Conservation (phyloP, 1,140 invertebrate genomes). For the Drosophila takahashii region DNA sequence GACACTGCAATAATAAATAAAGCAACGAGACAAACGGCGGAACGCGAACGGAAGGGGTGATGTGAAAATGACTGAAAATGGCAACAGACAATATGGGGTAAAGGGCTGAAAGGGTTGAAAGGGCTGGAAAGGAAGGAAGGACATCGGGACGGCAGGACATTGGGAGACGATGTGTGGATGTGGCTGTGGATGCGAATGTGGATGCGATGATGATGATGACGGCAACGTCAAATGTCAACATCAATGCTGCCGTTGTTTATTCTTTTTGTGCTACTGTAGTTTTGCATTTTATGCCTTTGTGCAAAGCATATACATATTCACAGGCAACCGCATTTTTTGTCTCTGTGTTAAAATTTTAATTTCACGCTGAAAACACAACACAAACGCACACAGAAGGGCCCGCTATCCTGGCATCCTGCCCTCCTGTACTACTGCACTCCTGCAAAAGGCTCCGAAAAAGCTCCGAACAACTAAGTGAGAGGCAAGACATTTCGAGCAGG, state of each 20-base stretch:
- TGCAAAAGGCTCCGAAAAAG: not conserved
- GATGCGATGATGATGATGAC: constrained; percentile 50
- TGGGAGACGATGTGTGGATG: constrained; percentile 32
- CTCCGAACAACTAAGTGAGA: constrained; percentile 5
- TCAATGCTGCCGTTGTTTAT: constrained; percentile 61
- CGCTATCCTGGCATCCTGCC: constrained; percentile 8
- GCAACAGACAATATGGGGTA: constrained; percentile 66
- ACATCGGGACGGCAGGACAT: constrained; percentile 3
- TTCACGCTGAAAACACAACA: constrained; percentile 74
- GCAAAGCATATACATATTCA: constrained; percentile 29
- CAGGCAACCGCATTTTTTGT: constrained; percentile 52
- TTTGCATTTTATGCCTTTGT: constrained; percentile 36
- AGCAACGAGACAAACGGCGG: constrained; percentile 42
- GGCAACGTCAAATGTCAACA: constrained; percentile 78
- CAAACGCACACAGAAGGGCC: constrained; percentile 14
- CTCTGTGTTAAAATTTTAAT: constrained; percentile 73
- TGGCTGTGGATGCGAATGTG: not conserved
- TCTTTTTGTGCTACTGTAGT: constrained; percentile 65
- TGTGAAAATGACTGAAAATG: constrained; percentile 68
- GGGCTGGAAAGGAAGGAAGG: not conserved
- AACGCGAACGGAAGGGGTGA: not conserved
- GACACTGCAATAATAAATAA: constrained; percentile 77
- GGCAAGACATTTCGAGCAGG: constrained; percentile 10
- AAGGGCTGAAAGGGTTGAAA: constrained; percentile 37
- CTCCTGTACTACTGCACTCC: not conserved